phyloP scores from a whole-genome alignment of 2,888 invertebrate genomes.

The Hartigia nigra region DNA sequence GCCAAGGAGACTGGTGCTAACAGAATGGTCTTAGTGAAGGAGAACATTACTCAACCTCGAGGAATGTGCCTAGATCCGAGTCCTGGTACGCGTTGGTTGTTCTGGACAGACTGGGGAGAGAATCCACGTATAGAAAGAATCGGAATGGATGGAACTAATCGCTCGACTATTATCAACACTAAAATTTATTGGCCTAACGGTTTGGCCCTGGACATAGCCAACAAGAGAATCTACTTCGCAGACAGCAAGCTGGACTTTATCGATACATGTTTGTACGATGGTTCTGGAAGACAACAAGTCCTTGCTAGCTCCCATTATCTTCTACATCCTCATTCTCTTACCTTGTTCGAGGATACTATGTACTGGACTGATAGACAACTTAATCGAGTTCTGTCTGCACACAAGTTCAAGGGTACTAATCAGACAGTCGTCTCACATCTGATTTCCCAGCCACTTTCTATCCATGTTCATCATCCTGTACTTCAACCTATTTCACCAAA shows the following conservation, averaged over 20 bases:
- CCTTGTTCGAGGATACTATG: conserved; percentile 94
- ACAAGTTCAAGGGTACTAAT: conserved; percentile 91
- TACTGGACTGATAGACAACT: conserved; percentile 97
- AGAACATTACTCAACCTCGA: conserved; percentile 95
- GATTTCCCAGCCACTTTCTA: conserved; percentile 94
- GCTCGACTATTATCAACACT: conserved; percentile 87
- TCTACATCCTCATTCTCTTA: conserved; percentile 93
- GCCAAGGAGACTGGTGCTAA: conserved; percentile 85
- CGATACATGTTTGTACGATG: conserved; percentile 97
- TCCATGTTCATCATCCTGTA: conserved; percentile 95
- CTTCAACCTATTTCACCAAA: conserved; percentile 84
- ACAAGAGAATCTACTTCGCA: conserved; percentile 93
- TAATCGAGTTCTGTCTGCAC: conserved; percentile 88
- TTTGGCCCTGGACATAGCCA: conserved; percentile 94
- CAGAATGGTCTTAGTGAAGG: conserved; percentile 86
- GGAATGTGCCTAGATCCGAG: conserved; percentile 97
- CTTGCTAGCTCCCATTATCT: conserved; percentile 90
- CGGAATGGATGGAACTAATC: conserved; percentile 93
- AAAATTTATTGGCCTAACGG: conserved; percentile 99
- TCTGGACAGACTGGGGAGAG: conserved; percentile 99
- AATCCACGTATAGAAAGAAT: conserved; percentile 95
- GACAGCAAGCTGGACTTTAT: conserved; percentile 98
- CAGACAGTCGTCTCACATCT: conserved; percentile 94
- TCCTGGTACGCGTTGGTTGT: conserved; percentile 86
- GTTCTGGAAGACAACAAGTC: conserved; percentile 89